Conservation (phyloP, 2,797 vertebrate species). For the Mareca penelope region DNA sequence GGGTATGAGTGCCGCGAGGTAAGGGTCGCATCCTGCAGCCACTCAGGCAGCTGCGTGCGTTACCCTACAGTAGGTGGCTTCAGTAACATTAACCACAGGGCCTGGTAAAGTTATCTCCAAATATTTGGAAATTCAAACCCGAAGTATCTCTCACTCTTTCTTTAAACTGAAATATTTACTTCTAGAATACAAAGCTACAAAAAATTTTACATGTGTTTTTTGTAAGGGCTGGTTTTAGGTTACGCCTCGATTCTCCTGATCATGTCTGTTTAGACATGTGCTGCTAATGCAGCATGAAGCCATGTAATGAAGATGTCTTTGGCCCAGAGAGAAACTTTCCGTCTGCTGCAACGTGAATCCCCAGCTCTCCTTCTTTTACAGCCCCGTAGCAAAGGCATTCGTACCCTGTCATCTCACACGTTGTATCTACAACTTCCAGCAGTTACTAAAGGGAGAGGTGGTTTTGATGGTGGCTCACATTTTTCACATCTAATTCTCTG, state of each 20-base stretch:
- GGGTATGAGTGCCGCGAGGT: neutral
- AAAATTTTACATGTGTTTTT: accelerated
- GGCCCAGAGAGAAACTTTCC: neutral
- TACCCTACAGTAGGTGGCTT: neutral
- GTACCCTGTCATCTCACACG: neutral
- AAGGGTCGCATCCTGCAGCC: constrained; percentile 19
- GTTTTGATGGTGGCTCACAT: neutral
- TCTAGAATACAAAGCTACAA: neutral
- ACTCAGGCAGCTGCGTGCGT: neutral
- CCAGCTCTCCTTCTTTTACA: neutral
- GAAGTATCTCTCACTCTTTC: neutral
- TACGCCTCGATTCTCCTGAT: neutral
- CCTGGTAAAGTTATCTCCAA: neutral
- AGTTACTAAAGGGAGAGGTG: neutral
- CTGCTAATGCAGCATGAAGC: neutral
- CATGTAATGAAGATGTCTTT: neutral
- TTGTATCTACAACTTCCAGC: neutral
- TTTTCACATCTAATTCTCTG: neutral
- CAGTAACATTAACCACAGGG: neutral
- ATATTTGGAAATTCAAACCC: neutral
- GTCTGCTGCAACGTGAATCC: neutral
- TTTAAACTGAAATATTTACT: neutral
- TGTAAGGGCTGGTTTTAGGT: neutral
- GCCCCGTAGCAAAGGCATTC: accelerated
- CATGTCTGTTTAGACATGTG: accelerated